Percentiles rank a stretch among this genome's conserved stretches.
Conservation (phyloP, 1,140 invertebrate genomes). For the Varroa destructor region DNA sequence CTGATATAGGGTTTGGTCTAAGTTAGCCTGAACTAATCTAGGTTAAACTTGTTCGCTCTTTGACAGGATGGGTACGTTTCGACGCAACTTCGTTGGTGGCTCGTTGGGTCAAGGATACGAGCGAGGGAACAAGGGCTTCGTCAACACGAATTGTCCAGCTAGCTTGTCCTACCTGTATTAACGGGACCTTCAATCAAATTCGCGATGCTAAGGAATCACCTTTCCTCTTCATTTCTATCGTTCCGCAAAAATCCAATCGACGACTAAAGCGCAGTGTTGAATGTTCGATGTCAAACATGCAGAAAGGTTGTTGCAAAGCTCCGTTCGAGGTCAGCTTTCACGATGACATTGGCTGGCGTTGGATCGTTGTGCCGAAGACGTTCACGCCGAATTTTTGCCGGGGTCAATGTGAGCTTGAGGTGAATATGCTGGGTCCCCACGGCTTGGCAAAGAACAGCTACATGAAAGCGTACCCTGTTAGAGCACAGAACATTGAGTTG, state of each 20-base stretch:
- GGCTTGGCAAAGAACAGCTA: neutral
- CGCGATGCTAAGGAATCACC: no score
- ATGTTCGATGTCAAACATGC: neutral
- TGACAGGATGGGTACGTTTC: constrained; percentile 16
- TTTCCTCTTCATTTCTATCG: no score
- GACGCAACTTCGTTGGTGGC: neutral
- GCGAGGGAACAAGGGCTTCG: no score
- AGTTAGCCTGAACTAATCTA: no score
- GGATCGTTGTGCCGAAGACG: constrained; percentile 16
- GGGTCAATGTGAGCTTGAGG: constrained; percentile 4
- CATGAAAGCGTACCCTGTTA: constrained; percentile 5
- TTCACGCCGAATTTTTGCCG: constrained; percentile 19
- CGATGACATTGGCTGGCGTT: constrained; percentile 15
- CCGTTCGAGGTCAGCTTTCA: constrained; percentile 20
- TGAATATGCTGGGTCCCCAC: constrained; percentile 5
- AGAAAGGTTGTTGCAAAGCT: neutral
- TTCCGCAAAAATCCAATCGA: no score
- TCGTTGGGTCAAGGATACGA: no score
- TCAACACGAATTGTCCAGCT: no score
- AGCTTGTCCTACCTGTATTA: no score
- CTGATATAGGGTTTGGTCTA: no score
- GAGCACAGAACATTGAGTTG: constrained; percentile 14
- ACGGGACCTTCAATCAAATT: no score
- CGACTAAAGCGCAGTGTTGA: neutral
- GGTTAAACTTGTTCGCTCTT: neutral